Base-by-base conservation (phyloP, 1,140 invertebrate species). In the Diabrotica undecimpunctata region DNA sequence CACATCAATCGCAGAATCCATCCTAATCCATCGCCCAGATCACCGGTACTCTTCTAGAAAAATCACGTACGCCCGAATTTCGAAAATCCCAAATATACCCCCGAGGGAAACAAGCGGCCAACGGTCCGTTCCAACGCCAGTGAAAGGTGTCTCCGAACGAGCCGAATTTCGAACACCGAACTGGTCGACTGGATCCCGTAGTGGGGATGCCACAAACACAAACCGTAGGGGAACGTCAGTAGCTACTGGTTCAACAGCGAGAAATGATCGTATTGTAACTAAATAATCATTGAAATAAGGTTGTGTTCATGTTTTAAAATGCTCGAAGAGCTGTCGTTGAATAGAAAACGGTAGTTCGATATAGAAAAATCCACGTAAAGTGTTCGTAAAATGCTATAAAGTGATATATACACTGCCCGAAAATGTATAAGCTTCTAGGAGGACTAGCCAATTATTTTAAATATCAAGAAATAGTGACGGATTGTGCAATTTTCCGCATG, bases 401-500 rank as follows among this genome's bases (percentile, higher is more conserved):
- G n/a, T 25, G 46, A 7, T 38, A 54, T 6, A 53, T 52, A 60
- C 35, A 55, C 41, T 11, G 37, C 2, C 6, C 13, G 12, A 86
- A 80, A 72, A 95, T 95, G 92, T 89, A 91, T 80, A 94, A 94
- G 84, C 80, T 96, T 78, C 81, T 95, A 13, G 88, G 88, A 70
- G 88, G 86, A 46, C 79, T 95, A 62, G 89, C 88, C 74, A 84
- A 86, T 68, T 94, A 94, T 80, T 83, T 95, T 70, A 94, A 93
- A 80, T 86, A 87, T 78, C 90, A 93, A 79, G 89, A 91, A 39
- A 89, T 95, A 50, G 85, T 86, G 71, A 93, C 87, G 56, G 93
- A 95, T 76, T 93, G 91, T 77, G 90, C 90, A 66, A 84, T 96
- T 61, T 96, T 96, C 79, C 85, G 94, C 35, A 83, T 97, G 74